A percentile compares a stretch with the other conserved stretches of the same genome.
Evolutionary conservation across 2,113 vertebrate species (phyloP).

Genomic region (Ovis aries): DNA sequence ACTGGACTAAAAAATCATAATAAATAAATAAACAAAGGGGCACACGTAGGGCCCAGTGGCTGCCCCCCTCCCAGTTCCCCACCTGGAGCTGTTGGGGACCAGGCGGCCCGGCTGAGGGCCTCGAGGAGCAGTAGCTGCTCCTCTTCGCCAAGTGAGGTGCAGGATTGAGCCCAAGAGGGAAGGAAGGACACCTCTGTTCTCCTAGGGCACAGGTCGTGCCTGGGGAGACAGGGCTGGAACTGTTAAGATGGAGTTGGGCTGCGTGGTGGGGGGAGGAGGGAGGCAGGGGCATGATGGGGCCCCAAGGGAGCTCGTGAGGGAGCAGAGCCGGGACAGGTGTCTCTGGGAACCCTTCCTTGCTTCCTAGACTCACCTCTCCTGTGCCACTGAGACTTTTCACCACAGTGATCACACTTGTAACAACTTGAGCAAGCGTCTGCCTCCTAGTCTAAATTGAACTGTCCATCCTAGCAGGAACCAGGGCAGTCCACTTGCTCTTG

Average conservation of each 20-base stretch:
- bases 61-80: not conserved
- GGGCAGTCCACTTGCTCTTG: not conserved
- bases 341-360: not conserved
- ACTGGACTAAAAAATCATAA: constrained; percentile 82
- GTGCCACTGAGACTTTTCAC: not conserved
- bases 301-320: not conserved
- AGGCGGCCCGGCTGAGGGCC: not conserved
- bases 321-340: not conserved
- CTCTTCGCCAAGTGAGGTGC: not conserved
- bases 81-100: not conserved
- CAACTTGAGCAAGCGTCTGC: not conserved
- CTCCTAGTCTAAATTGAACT: not conserved
- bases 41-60: constrained; percentile 29
- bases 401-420: not conserved
- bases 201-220: not conserved
- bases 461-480: rapidly evolving
- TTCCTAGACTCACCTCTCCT: not conserved
- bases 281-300: rapidly evolving
- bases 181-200: not conserved
- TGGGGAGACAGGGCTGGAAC: not conserved
- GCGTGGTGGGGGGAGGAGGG: not conserved
- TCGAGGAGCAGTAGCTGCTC: not conserved
- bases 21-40: constrained; percentile 78
- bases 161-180: not conserved
- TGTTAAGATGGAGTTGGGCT: not conserved